Base-by-base conservation (phyloP, 2,113 vertebrate genomes). In the Cheilinus undulatus region DNA sequence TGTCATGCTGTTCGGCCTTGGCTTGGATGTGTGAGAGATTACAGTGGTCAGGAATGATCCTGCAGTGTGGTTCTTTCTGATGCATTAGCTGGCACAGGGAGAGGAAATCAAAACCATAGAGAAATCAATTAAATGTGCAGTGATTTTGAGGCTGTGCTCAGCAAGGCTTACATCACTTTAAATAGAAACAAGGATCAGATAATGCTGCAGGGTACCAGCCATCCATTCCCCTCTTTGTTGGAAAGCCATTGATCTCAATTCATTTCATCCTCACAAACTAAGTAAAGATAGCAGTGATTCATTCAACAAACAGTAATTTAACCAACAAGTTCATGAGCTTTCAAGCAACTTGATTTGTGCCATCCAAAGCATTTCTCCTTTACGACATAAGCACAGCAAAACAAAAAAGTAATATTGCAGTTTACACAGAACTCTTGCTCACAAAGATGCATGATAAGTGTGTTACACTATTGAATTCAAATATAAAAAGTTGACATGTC, bases 101-200 rank as follows among this genome's bases (percentile, higher is more conserved):
- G 86, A 68, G 81, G 76, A 86, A 86, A 81, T 84, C 81, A 77
- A 85, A 90, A 85, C 79, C 73, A 71, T 43, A 60, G 62, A 80
- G 74, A 66, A 87, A 89, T 91, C 83, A 65, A 90, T 88, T 56
- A 75, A 73, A 80, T 73, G 68, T 72, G 73, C 56, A 72, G 70
- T 69, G 42, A 63, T 76, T 83, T 69, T 58, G 27, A 26, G 64
- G 27, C 64, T 70, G 73, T 40, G 69, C 56, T 73, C 79, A 43
- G 69, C 24, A 4, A 82, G 53, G 72, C 82, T 78, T 62, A 62
- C 73, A 52, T 27, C 81, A 83, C 84, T 75, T 34, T 77, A 89
- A 90, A 89, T 89, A 80, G 90, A 85, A 88, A 78, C 57, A 51
- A 48, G 38, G 82, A 73, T 86, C 82, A 64, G 73, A 90, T 89